Evolutionary conservation across 2,797 vertebrate genomes (phyloP), one percentile per base, ranked within the genome.

Genomic region (Paguma larvata): DNA sequence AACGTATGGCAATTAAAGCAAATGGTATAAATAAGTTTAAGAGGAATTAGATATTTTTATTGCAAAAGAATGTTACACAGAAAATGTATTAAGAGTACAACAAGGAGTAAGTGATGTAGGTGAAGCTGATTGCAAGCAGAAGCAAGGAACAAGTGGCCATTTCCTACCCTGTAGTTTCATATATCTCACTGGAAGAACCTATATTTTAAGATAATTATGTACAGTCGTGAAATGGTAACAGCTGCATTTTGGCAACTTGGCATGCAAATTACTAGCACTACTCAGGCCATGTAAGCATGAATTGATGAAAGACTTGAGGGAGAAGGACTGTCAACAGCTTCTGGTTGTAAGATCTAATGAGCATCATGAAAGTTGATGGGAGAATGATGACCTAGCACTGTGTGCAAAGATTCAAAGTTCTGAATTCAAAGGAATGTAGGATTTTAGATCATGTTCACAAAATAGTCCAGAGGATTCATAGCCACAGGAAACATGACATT

Each of bases 221-320:
- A 80, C 67, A 97, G 93, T 97, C 70, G 53, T 93, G 72, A 97
- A 98, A 98, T 94, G 92, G 84, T 95, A 98, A 84, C 84, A 98
- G 97, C 98, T 98, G 92, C 97, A 98, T 95, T 97, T 95, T 94
- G 97, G 85, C 83, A 98, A 96, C 65, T 89, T 97, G 82, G 93
- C 93, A 96, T 97, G 92, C 85, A 98, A 98, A 98, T 98, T 97
- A 87, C 84, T 97, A 89, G 73, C 21, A 97, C 97, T 98, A 93
- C 97, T 98, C 96, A 97, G 85, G 83, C 84, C 97, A 97, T 53
- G 2, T 97, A 96, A 48, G 72, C 94, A 98, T 91, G 96, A 86
- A 93, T 90, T 98, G 93, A 97, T 98, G 97, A 98, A 85, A 96
- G 27, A 96, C 94, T 93, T 96, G 95, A 97, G 62, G 89, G 59